A percentile compares a stretch with the other conserved stretches of the same genome.
Evolutionary conservation across 2,797 vertebrate species (phyloP).

Genomic region (Pelodytes ibericus): DNA sequence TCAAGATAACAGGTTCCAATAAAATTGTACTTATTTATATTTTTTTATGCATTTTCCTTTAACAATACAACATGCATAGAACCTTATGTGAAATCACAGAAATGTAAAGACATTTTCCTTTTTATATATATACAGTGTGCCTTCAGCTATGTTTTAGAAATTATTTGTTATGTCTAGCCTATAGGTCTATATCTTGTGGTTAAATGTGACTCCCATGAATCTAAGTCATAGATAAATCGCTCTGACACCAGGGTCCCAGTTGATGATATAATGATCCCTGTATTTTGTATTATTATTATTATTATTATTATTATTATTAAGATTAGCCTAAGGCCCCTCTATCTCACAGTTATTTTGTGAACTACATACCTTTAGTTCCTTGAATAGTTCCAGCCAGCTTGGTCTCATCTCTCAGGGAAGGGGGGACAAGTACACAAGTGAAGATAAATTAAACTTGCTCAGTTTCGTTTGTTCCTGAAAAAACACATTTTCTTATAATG

Average conservation of each 20-base stretch:
- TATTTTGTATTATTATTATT: neutral
- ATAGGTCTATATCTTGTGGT: slow-evolving; percentile 55
- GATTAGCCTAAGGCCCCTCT: slow-evolving; percentile 20
- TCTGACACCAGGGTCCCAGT: slow-evolving; percentile 17
- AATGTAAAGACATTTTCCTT: slow-evolving; percentile 55
- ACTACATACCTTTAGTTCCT: slow-evolving; percentile 16
- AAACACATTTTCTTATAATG: no score
- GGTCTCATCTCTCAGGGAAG: neutral
- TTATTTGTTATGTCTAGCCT: slow-evolving; percentile 52
- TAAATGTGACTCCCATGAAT: slow-evolving; percentile 38
- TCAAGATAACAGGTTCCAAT: no score
- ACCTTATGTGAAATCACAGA: slow-evolving; percentile 42
- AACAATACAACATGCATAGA: slow-evolving; percentile 17
- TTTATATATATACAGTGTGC: slow-evolving; percentile 54
- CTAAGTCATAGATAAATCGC: slow-evolving; percentile 56
- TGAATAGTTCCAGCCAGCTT: neutral
- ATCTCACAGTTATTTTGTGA: slow-evolving; percentile 30
- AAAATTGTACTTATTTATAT: no score
- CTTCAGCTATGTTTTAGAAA: slow-evolving; percentile 54
- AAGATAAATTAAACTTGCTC: no score
- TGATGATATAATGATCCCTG: slow-evolving; percentile 37
- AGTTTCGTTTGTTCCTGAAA: no score
- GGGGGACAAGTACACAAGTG: no score
- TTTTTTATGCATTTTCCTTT: no score
- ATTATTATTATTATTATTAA: no score